A percentile compares a stretch with the other conserved stretches of the same genome.
These are phyloP conservation scores for Cyaniris semiargus DNA, from an alignment of 2,888 invertebrate species.

Conservation along the genomic window DNA sequence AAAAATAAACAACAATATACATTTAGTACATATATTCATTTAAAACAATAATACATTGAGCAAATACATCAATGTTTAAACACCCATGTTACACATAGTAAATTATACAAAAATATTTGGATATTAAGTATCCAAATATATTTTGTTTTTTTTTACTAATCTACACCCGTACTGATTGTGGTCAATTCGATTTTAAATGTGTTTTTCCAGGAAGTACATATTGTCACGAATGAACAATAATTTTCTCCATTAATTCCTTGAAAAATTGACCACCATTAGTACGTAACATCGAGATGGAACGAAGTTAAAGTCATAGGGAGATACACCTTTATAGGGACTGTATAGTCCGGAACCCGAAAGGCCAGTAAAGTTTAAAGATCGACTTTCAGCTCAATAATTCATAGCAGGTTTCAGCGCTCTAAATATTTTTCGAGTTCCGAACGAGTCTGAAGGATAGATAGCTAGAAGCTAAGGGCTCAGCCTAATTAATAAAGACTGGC, in stretches of 20 bases:
- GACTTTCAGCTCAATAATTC: background rate
- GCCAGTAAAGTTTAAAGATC: background rate
- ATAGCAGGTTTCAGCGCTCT: background rate
- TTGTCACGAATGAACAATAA: background rate
- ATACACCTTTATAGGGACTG: background rate
- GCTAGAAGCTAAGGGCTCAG: background rate
- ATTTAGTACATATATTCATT: background rate
- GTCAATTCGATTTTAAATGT: background rate
- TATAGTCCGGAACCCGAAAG: background rate
- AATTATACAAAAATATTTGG: background rate
- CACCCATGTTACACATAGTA: background rate
- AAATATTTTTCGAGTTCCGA: too few relatives aligned
- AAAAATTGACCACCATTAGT: background rate
- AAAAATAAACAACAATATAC: background rate
- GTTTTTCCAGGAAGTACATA: background rate
- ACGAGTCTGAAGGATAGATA: background rate
- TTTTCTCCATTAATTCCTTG: background rate
- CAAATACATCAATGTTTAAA: constrained; percentile 4
- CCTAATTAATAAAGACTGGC: background rate
- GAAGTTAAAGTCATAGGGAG: background rate
- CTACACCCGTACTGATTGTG: background rate
- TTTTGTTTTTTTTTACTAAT: background rate
- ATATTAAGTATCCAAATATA: background rate
- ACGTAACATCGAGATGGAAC: background rate
- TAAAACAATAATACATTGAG: background rate